Conservation (phyloP, 2,113 vertebrate species). For the Chaenogobius annularis region DNA sequence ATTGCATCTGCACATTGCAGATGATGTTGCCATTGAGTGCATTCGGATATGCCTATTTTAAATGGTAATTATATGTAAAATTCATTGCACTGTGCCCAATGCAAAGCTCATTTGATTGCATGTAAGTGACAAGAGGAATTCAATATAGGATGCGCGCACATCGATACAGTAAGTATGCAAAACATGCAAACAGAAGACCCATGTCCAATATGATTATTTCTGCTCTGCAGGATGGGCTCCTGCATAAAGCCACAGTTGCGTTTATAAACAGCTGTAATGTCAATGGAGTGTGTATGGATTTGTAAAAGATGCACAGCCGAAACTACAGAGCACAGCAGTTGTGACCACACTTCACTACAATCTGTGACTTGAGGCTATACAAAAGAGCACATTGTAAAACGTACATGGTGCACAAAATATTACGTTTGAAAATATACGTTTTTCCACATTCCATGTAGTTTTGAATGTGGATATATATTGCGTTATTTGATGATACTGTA, state of each 20-base stretch:
- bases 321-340: constrained; percentile 8
- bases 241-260: constrained; percentile 15
- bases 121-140: not conserved
- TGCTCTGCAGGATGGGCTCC: constrained; percentile 1
- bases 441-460: too few relatives aligned
- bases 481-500: too few relatives aligned
- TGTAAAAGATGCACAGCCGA: constrained; percentile 8
- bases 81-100: not conserved
- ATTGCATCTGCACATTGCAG: constrained; percentile 18
- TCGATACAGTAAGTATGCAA: not conserved
- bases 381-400: constrained; percentile 29
- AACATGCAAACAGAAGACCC: not conserved
- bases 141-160: not conserved
- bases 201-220: not conserved
- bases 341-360: constrained; percentile 2
- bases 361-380: constrained; percentile 25
- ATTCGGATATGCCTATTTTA: not conserved
- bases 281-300: not conserved
- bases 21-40: constrained; percentile 3
- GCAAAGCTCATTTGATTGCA: not conserved
- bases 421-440: too few relatives aligned
- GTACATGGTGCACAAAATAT: not conserved
- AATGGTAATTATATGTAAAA: constrained; percentile 9
- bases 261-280: constrained; percentile 5
- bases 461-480: too few relatives aligned